Percentiles rank a stretch among this genome's conserved stretches.
These are phyloP conservation scores for Homarus gammarus DNA, from an alignment of 2,888 invertebrate species.

Conservation along the genomic window DNA sequence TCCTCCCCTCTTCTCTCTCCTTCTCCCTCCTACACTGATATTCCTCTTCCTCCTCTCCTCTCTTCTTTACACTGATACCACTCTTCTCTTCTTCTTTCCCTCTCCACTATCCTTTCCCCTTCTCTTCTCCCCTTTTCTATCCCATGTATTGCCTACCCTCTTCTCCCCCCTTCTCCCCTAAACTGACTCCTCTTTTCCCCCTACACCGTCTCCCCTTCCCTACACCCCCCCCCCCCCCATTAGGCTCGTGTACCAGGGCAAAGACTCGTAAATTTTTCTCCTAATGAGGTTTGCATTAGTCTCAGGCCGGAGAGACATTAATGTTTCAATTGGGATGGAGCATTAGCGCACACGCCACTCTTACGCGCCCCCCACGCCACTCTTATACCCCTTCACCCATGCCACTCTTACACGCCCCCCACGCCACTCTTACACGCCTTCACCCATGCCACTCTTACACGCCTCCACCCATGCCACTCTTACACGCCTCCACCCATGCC, in stretches of 20 bases:
- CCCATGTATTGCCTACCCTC: background rate
- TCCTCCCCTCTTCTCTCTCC: background rate
- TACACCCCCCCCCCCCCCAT: background rate
- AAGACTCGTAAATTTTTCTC: background rate
- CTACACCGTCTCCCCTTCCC: background rate
- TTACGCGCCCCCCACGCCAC: too few species aligned
- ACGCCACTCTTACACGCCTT: too few species aligned
- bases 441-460: too few species aligned
- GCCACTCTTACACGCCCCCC: too few species aligned
- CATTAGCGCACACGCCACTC: background rate
- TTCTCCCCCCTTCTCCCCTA: background rate
- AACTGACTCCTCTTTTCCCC: background rate
- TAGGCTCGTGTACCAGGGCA: background rate
- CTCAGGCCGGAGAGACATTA: background rate
- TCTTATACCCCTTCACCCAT: too few species aligned
- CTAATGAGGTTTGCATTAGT: conserved; percentile 17
- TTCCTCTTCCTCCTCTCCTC: background rate
- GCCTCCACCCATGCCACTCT: too few species aligned
- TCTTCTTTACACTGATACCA: background rate
- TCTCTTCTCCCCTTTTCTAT: conserved; percentile 11
- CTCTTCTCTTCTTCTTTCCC: background rate
- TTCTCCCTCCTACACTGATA: too few species aligned
- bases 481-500: too few species aligned
- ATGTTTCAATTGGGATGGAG: conserved; percentile 9
- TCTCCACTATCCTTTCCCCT: background rate